Conservation (phyloP, 1,140 invertebrate species). For the Acromyrmex charruanus region DNA sequence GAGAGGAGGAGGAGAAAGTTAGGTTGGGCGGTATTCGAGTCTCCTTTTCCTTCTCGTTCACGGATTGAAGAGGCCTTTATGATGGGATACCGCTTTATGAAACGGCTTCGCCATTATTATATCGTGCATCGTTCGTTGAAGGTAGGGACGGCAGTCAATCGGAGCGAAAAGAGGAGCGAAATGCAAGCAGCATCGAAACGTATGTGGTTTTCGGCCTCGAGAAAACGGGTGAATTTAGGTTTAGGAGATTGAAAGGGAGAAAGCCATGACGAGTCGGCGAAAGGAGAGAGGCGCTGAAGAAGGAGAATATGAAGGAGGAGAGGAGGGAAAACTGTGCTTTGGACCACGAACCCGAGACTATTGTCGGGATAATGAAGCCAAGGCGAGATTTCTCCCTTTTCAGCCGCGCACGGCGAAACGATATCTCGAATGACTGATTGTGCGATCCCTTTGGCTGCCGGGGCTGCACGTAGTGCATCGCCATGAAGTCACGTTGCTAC, state of each 20-base stretch:
- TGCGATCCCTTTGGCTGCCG: conserved; percentile 65
- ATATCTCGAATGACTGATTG: conserved; percentile 76
- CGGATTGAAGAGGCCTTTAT: conserved; percentile 82
- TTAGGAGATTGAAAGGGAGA: neutral
- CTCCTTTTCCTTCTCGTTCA: conserved; percentile 76
- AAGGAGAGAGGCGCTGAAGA: neutral
- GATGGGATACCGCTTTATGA: conserved; percentile 80
- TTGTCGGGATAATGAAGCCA: conserved; percentile 83
- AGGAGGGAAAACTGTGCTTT: conserved; percentile 61
- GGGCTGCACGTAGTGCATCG: conserved; percentile 35
- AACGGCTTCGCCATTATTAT: conserved; percentile 80
- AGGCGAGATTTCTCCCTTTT: conserved; percentile 82
- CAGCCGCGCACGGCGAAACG: conserved; percentile 63
- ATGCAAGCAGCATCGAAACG: conserved; percentile 48
- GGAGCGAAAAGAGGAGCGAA: neutral
- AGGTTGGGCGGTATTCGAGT: conserved; percentile 71
- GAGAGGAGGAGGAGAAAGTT: conserved; percentile 28
- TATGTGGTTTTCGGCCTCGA: conserved; percentile 69
- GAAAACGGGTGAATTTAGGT: conserved; percentile 38
- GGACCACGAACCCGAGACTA: conserved; percentile 70
- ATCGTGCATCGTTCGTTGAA: conserved; percentile 76
- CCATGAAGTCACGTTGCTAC: conserved; percentile 36
- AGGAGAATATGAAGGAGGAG: neutral
- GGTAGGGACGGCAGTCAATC: neutral
- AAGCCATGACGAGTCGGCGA: neutral